Percentiles rank a stretch among this genome's conserved stretches.
phyloP scores from a whole-genome alignment of 2,888 invertebrate species.

The Neria commutata region DNA sequence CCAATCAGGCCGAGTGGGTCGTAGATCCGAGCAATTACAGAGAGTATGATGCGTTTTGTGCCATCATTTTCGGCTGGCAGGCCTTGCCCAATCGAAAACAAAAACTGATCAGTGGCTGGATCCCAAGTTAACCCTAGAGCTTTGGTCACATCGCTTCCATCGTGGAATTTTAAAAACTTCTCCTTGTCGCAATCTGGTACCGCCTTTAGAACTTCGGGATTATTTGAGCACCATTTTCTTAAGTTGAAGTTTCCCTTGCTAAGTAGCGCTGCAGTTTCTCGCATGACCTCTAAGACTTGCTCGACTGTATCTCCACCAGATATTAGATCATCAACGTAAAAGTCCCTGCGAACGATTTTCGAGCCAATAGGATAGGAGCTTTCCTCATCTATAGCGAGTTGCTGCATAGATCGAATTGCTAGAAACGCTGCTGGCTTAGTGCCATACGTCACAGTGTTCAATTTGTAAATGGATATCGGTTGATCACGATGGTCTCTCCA shows the following conservation, averaged over 20 bases:
- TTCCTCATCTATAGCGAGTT: conserved; percentile 13
- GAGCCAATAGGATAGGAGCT: not conserved
- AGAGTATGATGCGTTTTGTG: conserved; percentile 24
- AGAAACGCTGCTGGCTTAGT: conserved; percentile 21
- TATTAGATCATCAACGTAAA: conserved; percentile 33
- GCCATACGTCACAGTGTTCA: conserved; percentile 16
- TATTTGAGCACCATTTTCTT: conserved; percentile 27
- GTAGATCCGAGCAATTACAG: conserved; percentile 24
- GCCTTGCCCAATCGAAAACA: not conserved
- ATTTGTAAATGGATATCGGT: conserved; percentile 4
- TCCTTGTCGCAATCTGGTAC: conserved; percentile 1
- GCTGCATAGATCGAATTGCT: conserved; percentile 12
- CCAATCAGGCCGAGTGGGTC: conserved; percentile 70
- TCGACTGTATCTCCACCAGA: conserved; percentile 20
- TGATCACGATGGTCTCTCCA: conserved; percentile 14
- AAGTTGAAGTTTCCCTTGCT: conserved; percentile 12
- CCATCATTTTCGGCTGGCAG: not conserved
- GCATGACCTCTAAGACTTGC: conserved; percentile 16
- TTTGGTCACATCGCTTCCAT: conserved; percentile 19
- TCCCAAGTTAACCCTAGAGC: conserved; percentile 18
- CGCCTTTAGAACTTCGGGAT: conserved; percentile 4
- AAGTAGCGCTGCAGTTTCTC: conserved; percentile 15
- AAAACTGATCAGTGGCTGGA: conserved; percentile 10
- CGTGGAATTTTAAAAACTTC: conserved; percentile 16
- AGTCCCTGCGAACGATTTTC: conserved; percentile 20